Evolutionary conservation across 1,140 invertebrate species (phyloP), one percentile per base, ranked within the genome.

Genomic region (Teleogryllus occipitalis): DNA sequence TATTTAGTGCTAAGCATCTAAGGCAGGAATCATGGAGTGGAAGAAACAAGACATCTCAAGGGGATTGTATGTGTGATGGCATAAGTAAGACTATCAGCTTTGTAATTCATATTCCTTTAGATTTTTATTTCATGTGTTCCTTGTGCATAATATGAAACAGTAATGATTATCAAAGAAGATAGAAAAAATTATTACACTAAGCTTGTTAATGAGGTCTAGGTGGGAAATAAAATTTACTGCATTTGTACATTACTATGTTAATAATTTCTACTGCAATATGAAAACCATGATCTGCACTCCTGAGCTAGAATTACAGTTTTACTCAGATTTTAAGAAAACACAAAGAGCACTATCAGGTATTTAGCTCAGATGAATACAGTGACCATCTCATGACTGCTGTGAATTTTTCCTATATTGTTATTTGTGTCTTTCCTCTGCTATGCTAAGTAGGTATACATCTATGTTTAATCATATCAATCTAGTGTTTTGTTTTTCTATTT

Each of bases 71-170:
- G 18, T 65, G 54, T 65, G 54, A 65, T 65, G 54, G 54, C 54
- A 65, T 65, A 0, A 65, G 54, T 65, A 65, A 65, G 54, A 65
- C 54, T 18, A 39, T 39, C 54, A 65, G 54, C 54, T 65, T 65
- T 65, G 54, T 65, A 65, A 65, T 65, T 65, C 54, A 14, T 65
- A 65, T 65, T 65, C 54, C 54, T 65, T 65, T 65, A 65, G 54
- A 7, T 65, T 65, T 65, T 65, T 65, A 18, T 65, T 65, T 65
- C 10, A 65, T 10, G 54, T 65, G 54, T 65, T 65, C 54, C 18
- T 65, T 3, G 7, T 65, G 54, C 7, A 65, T 65, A 65, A 14
- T 65, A 65, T 3, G 7, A 65, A 65, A 65, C 27, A 39, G 27
- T 39, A 39, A 39, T 39, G 27, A 65, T 18, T 65, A 65, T 18